phyloP scores from a whole-genome alignment of 2,797 vertebrate species.

The Parambassis ranga region DNA sequence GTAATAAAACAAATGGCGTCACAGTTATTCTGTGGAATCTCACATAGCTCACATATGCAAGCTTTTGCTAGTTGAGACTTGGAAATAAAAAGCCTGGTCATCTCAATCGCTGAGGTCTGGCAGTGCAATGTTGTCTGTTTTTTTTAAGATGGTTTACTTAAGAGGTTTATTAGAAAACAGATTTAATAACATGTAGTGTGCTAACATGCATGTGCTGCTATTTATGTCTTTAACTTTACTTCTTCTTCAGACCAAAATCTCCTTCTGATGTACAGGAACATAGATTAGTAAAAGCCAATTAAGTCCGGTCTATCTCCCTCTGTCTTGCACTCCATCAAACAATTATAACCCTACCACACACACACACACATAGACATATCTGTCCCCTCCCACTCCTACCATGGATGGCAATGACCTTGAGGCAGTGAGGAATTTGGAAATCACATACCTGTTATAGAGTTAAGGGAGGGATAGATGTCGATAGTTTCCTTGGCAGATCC shows the following conservation, averaged over 20 bases:
- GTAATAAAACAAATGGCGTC: too few species aligned
- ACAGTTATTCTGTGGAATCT: too few species aligned
- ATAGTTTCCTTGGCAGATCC: constrained; percentile 26
- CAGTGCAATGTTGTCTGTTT: too few species aligned
- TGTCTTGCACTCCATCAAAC: background rate
- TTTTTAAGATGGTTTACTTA: background rate
- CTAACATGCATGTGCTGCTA: background rate
- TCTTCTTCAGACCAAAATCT: background rate
- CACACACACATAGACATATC: background rate
- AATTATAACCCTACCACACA: background rate
- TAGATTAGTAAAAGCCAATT: constrained; percentile 8
- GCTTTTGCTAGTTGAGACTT: too few species aligned
- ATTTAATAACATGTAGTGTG: background rate
- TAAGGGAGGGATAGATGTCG: constrained; percentile 61
- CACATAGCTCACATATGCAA: too few species aligned
- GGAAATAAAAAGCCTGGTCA: too few species aligned
- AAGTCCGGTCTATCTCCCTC: constrained; percentile 2
- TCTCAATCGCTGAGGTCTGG: too few species aligned
- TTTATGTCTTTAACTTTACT: background rate
- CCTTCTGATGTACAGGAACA: background rate
- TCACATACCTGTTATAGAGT: constrained; percentile 50
- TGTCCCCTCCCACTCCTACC: background rate
- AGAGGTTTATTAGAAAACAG: background rate
- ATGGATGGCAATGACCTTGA: constrained; percentile 56
- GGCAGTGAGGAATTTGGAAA: constrained; percentile 46